These are phyloP conservation scores for Gandaritis pyraliata DNA, from an alignment of 2,888 invertebrate genomes.

Conservation along the genomic window DNA sequence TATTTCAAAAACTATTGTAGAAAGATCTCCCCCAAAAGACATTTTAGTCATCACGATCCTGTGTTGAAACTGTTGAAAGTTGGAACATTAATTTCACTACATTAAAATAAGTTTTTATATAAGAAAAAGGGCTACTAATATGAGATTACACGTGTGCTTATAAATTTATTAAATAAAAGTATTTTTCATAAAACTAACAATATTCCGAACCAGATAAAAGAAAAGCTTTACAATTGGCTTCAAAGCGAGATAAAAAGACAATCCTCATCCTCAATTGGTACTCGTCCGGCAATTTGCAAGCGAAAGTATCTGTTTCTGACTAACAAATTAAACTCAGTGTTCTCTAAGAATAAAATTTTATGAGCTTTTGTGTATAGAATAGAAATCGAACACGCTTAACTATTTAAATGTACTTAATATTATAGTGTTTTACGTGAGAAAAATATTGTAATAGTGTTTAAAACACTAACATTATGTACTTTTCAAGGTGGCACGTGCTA, in stretches of 20 bases:
- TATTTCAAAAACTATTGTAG: no score
- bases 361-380: slow-evolving; percentile 34
- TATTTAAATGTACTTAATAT: slow-evolving; percentile 7
- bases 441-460: no score
- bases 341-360: slow-evolving; percentile 44
- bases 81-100: neutral
- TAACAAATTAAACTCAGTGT: slow-evolving; percentile 30
- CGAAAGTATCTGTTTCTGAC: slow-evolving; percentile 37
- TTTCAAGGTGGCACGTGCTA: slow-evolving; percentile 53
- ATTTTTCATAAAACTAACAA: slow-evolving; percentile 4
- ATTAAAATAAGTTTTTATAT: neutral
- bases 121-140: neutral
- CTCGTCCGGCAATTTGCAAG: slow-evolving; percentile 17
- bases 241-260: slow-evolving; percentile 26
- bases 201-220: neutral
- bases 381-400: slow-evolving; percentile 38
- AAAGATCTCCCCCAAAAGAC: no score
- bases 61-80: neutral
- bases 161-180: neutral
- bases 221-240: neutral
- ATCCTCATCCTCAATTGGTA: slow-evolving; percentile 33
- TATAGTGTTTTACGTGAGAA: neutral
- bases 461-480: slow-evolving; percentile 13
- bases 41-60: no score
- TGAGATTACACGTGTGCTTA: neutral